Percentiles rank a stretch among this genome's conserved stretches.
These are phyloP conservation scores for Hippocampus kuda DNA, from an alignment of 2,797 vertebrate genomes.

Conservation along the genomic window DNA sequence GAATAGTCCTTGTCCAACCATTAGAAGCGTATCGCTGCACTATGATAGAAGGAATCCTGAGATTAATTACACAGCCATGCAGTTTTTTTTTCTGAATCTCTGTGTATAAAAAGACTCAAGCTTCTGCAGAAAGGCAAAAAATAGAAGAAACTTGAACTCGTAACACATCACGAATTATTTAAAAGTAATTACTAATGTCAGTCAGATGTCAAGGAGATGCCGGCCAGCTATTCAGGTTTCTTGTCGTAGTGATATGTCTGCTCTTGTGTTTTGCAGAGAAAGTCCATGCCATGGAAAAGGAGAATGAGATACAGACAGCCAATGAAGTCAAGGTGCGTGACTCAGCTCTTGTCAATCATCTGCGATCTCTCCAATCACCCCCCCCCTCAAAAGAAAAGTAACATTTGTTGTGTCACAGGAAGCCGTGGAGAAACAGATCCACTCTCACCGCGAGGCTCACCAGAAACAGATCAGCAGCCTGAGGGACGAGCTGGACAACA, in stretches of 20 bases:
- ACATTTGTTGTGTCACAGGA: constrained; percentile 62
- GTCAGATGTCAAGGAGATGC: background rate
- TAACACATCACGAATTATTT: background rate
- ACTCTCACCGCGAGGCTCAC: constrained; percentile 89
- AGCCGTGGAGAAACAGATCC: constrained; percentile 94
- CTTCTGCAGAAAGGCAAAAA: background rate
- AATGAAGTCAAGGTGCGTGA: constrained; percentile 89
- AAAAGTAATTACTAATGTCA: background rate
- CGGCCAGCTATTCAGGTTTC: background rate
- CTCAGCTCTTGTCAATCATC: background rate
- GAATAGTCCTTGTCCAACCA: background rate
- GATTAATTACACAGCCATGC: background rate
- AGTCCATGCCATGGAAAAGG: constrained; percentile 97
- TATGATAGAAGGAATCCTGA: background rate
- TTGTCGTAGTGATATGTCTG: background rate
- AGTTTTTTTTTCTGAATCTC: background rate
- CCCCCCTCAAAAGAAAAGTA: background rate
- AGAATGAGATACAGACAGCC: constrained; percentile 92
- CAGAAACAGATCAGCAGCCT: constrained; percentile 95
- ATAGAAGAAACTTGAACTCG: background rate
- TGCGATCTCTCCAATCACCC: background rate
- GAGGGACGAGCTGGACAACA: constrained; percentile 88
- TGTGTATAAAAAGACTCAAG: background rate
- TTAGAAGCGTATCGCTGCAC: background rate
- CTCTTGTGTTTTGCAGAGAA: constrained; percentile 72